Evolutionary conservation across 92 coral and sea anemone species (phyloP).

Genomic region (Parazoanthus darwini): DNA sequence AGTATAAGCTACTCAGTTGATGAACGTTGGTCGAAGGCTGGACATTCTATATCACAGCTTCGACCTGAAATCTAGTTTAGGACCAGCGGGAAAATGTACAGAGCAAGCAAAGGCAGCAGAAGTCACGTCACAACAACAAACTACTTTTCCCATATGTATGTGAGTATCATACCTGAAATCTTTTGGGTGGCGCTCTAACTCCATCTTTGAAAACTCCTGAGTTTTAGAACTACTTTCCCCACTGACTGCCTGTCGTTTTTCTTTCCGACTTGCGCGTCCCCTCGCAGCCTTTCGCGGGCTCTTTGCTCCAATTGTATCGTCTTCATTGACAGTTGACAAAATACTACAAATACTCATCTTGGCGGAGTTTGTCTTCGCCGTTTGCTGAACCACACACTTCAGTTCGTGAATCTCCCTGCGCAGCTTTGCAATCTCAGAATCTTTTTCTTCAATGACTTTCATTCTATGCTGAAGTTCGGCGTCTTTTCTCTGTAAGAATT

Average conservation of each 20-base stretch:
- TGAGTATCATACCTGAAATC: conserved; percentile 81
- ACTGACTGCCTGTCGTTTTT: conserved; percentile 96
- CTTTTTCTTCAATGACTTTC: conserved; percentile 82
- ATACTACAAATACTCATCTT: conserved; percentile 37
- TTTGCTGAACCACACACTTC: conserved; percentile 95
- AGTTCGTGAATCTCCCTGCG: conserved; percentile 94
- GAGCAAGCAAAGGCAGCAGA: background rate
- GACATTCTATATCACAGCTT: background rate
- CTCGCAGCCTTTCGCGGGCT: conserved; percentile 7
- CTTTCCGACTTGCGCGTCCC: conserved; percentile 59
- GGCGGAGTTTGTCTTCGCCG: conserved; percentile 44
- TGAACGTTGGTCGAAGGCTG: background rate
- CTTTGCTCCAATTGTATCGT: conserved; percentile 36
- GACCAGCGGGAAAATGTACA: background rate
- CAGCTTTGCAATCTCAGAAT: conserved; percentile 74
- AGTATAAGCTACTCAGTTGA: background rate
- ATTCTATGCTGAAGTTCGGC: conserved; percentile 83
- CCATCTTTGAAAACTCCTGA: conserved; percentile 77
- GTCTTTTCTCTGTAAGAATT: conserved; percentile 82
- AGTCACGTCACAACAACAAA: conserved; percentile 17
- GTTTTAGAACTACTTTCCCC: conserved; percentile 94
- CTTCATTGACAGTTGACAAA: conserved; percentile 73
- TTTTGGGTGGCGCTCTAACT: conserved; percentile 86
- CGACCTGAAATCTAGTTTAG: background rate
- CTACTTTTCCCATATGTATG: background rate